Conservation (phyloP, 2,113 vertebrate species). For the Cichladusa arquata region DNA sequence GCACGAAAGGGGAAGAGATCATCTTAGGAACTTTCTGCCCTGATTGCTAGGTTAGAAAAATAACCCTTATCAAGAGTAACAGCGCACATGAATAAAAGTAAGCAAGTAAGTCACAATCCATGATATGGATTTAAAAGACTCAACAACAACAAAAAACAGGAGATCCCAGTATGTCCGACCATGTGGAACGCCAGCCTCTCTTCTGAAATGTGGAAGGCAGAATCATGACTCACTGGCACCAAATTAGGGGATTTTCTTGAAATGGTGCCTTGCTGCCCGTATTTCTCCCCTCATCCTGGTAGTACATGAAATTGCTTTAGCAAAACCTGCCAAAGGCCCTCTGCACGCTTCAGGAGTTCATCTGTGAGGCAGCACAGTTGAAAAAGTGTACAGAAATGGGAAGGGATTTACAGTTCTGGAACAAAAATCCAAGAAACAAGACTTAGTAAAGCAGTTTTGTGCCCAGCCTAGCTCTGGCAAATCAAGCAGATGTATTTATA, state of each 20-base stretch:
- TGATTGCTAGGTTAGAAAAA: not conserved
- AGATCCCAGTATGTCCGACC: not conserved
- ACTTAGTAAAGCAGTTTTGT: not conserved
- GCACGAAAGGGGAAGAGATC: not conserved
- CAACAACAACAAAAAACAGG: not conserved
- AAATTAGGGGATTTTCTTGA: not conserved
- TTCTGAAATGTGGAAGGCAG: not conserved
- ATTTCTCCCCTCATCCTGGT: not conserved
- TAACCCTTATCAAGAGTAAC: not conserved
- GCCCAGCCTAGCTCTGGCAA: not conserved
- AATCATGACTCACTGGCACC: not conserved
- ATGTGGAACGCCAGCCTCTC: not conserved
- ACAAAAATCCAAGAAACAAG: not conserved
- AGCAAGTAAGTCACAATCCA: not conserved
- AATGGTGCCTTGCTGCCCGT: not conserved
- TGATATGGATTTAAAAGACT: not conserved
- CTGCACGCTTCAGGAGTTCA: not conserved
- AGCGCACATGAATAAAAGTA: not conserved
- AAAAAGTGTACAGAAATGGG: not conserved
- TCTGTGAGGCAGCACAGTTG: not conserved
- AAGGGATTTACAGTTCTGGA: not conserved
- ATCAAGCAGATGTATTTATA: conserved; percentile 19
- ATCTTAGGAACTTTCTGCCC: not conserved
- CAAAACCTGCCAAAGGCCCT: not conserved
- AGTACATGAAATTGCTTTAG: not conserved